phyloP scores from a whole-genome alignment of 2,113 vertebrate species.

The Trematocara variabile region DNA sequence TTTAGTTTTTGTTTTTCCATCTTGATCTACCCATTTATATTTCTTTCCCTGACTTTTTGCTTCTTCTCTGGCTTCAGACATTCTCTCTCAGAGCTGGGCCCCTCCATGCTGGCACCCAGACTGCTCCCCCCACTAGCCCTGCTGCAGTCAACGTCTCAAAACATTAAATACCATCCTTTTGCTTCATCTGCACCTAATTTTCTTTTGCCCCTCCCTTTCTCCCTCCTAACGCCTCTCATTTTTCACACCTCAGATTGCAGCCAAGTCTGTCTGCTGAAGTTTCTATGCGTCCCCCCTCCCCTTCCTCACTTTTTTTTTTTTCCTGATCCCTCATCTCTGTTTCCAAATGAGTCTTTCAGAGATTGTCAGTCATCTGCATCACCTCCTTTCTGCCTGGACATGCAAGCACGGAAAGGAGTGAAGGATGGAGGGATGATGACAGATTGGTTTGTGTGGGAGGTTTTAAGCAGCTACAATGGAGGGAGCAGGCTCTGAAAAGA shows the following conservation, averaged over 20 bases:
- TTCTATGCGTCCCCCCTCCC: not conserved
- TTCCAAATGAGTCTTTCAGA: constrained; percentile 23
- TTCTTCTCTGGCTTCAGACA: not conserved
- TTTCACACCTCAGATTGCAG: constrained; percentile 16
- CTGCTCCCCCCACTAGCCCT: constrained; percentile 34
- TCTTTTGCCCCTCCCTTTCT: constrained; percentile 1
- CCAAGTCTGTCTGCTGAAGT: not conserved
- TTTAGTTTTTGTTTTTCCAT: not conserved
- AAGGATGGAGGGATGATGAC: constrained; percentile 8
- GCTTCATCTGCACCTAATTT: constrained; percentile 49
- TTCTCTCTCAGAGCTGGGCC: constrained; percentile 4
- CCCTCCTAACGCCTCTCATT: not conserved
- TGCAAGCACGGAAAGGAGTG: not conserved
- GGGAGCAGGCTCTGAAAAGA: not conserved
- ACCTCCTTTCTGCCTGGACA: constrained; percentile 31
- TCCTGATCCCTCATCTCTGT: not conserved
- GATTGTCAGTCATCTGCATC: constrained; percentile 29
- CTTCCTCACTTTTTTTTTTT: not conserved
- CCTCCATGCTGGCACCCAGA: constrained; percentile 7
- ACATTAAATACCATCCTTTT: constrained; percentile 38
- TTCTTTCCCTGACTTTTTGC: not conserved
- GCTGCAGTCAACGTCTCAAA: not conserved
- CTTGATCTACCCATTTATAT: not conserved
- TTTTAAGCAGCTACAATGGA: not conserved
- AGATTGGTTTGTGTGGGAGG: constrained; percentile 27